These are phyloP conservation scores for Branchinecta lynchi DNA, from an alignment of 1,140 invertebrate genomes.

Conservation along the genomic window DNA sequence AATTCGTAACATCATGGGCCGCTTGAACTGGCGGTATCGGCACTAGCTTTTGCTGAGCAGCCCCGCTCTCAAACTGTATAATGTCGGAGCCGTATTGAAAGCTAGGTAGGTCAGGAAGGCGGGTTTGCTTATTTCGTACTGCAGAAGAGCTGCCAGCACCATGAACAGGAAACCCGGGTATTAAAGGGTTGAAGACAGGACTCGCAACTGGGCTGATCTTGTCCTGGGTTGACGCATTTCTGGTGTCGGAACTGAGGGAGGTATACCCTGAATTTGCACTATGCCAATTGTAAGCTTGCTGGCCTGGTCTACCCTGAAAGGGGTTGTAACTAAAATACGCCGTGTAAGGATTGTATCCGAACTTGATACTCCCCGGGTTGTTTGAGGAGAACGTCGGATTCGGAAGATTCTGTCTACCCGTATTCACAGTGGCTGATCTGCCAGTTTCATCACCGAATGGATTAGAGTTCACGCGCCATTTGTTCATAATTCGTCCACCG, in stretches of 20 bases:
- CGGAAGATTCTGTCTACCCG: too few species aligned
- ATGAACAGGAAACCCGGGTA: too few species aligned
- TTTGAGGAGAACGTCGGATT: too few species aligned
- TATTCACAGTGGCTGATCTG: too few species aligned
- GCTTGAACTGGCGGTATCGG: background rate
- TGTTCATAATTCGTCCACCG: background rate
- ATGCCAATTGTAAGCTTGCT: background rate
- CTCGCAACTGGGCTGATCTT: too few species aligned
- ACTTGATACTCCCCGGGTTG: too few species aligned
- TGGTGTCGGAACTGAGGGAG: too few species aligned
- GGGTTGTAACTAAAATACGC: background rate
- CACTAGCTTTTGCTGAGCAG: background rate
- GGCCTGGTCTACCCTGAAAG: background rate
- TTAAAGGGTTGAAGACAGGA: too few species aligned
- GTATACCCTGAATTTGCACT: too few species aligned
- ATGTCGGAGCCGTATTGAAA: background rate
- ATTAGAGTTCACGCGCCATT: background rate
- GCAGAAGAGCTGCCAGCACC: too few species aligned
- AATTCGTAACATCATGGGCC: background rate
- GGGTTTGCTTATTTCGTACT: background rate
- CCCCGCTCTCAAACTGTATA: background rate
- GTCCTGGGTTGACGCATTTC: too few species aligned
- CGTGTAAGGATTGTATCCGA: too few species aligned
- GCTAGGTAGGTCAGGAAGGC: background rate
- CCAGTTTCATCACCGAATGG: background rate